Base-by-base conservation (phyloP, 2,888 invertebrate species). In the Caradrina clavipalpis region DNA sequence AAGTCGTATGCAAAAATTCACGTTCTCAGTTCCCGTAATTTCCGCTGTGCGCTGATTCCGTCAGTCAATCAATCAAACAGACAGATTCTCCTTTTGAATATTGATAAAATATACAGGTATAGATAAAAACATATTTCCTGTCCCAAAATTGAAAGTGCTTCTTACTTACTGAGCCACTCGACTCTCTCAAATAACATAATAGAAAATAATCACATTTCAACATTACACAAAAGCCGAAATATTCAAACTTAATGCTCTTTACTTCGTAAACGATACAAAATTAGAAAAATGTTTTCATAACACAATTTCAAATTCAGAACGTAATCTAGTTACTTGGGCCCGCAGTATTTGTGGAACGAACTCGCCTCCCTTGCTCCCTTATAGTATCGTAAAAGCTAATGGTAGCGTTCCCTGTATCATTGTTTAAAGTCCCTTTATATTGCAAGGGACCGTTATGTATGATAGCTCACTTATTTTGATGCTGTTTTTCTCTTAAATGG, bases 311-410 rank as follows among this genome's bases (percentile, higher is more conserved):
- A 76, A 82, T 70, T 80, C 65, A 53, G 51, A 26, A 50, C 31
- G 60, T 76, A 71, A 74, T 81, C 80, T 79, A 82, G 73, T 82
- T 77, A 86, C 82, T 84, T 76, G 79, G 49, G 74, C 69, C 76
- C 78, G 69, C 83, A 82, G 77, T 85, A 84, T 86, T 86, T 86
- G 84, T 80, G 71, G 56, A 76, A 55, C 78, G 74, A 76, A 80
- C 77, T 78, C 39, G 39, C 79, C 74, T 80, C 76, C 78, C 81
- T 86, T 83, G 85, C 78, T 80, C 79, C 82, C 84, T 88, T 85
- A 87, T 87, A 86, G 88, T 85, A 84, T 78, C 81, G 87, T 92
- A 91, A 92, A 92, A 91, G 87, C 85, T 89, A 89, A 92, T 84
- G 88, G 86, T 68, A 75, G 72, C 88, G 78, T 87, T 88, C 86